Percentiles rank a stretch among this genome's conserved stretches.
These are phyloP conservation scores for Corynorhinus townsendii DNA, from an alignment of 2,113 vertebrate species.

Conservation along the genomic window DNA sequence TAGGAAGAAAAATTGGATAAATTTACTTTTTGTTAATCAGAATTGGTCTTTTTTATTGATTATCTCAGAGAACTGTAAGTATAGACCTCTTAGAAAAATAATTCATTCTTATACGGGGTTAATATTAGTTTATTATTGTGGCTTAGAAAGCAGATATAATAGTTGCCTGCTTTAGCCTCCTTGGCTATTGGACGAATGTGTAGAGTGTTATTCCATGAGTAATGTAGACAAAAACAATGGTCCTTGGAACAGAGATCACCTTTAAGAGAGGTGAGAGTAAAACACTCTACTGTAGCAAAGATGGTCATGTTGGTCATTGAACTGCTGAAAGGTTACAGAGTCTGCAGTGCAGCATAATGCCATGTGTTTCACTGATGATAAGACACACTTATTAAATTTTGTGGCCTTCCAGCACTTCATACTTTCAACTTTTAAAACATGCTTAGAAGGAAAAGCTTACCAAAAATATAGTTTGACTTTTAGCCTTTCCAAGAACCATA, in stretches of 20 bases:
- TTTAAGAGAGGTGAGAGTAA: background rate
- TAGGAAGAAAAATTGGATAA: background rate
- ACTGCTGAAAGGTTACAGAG: background rate
- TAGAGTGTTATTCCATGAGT: background rate
- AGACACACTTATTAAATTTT: background rate
- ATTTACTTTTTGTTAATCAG: background rate
- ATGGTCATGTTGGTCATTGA: background rate
- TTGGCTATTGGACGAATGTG: background rate
- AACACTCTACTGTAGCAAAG: background rate
- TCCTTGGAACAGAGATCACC: background rate
- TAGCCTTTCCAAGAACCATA: slow-evolving; percentile 46
- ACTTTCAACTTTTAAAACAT: slow-evolving; percentile 57
- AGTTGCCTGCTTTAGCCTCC: background rate
- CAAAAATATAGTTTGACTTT: slow-evolving; percentile 37
- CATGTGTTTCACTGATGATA: background rate
- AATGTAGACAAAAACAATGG: slow-evolving; percentile 35
- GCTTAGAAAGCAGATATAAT: slow-evolving; percentile 15
- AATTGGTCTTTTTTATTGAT: slow-evolving; percentile 3
- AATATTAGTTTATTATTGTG: background rate
- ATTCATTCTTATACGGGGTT: background rate
- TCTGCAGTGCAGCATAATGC: background rate
- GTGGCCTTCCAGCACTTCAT: slow-evolving; percentile 54
- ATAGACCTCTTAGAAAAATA: slow-evolving; percentile 24
- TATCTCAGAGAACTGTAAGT: slow-evolving; percentile 56
- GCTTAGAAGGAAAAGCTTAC: slow-evolving; percentile 41